phyloP scores from a whole-genome alignment of 2,888 invertebrate species.

The Cataglyphis rosenhaueri region DNA sequence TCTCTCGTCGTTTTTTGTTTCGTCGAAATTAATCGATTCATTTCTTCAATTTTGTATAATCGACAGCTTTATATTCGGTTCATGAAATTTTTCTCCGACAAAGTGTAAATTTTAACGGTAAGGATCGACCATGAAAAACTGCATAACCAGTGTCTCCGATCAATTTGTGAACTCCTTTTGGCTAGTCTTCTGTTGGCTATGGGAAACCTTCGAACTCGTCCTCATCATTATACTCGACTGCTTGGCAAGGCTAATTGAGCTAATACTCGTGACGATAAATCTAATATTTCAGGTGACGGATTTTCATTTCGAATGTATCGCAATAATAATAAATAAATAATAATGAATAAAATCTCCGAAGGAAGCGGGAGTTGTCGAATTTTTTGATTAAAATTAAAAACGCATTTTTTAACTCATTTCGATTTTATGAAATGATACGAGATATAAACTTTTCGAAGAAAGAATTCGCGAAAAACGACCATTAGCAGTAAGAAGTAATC shows the following conservation, averaged over 20 bases:
- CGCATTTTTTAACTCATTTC: not conserved
- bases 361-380: not conserved
- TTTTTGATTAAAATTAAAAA: not conserved
- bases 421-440: not conserved
- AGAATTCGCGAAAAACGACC: not conserved
- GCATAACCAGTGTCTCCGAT: slow-evolving; percentile 69
- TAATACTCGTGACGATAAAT: slow-evolving; percentile 76
- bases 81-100: slow-evolving; percentile 21
- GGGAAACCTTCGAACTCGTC: slow-evolving; percentile 78
- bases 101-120: slow-evolving; percentile 16
- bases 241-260: slow-evolving; percentile 75
- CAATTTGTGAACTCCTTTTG: slow-evolving; percentile 71
- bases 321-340: not conserved
- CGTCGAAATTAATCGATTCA: not conserved
- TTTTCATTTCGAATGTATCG: not conserved
- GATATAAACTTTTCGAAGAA: not conserved
- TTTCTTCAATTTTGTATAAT: not conserved
- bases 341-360: not conserved
- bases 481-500: not conserved
- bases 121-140: slow-evolving; percentile 62
- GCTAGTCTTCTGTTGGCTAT: slow-evolving; percentile 74
- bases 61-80: slow-evolving; percentile 8
- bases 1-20: slow-evolving; percentile 23
- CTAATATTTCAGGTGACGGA: slow-evolving; percentile 76
- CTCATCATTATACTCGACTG: slow-evolving; percentile 78